Evolutionary conservation across 2,797 vertebrate genomes (phyloP), one percentile per base, ranked within the genome.

Genomic region (Setipinna tenuifilis): DNA sequence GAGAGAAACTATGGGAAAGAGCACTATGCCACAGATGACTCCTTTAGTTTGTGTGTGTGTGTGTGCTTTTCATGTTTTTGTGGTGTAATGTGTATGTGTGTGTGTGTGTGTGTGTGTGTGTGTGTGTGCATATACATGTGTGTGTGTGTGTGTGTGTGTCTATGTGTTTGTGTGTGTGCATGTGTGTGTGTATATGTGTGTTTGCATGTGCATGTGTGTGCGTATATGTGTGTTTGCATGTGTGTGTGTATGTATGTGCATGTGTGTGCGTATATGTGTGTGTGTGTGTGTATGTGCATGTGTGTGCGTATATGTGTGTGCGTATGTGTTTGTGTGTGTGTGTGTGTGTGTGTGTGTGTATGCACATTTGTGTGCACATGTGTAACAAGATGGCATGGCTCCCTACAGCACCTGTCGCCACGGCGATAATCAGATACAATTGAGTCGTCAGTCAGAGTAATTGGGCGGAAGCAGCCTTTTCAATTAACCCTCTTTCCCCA

Each of bases 361-460:
- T 35, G 28, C 23, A n/a, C 46, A 14, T 65, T 7, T 65, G 50
- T 54, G 50, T 54, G 50, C 0, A 54, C 50, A 12, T 54, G 10
- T 54, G 50, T 12, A 3, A 25, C 25, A 65, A 65, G 23, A 25
- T 25, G 12, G 62, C 11, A 2, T 54, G 50, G 6, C 7, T 11
- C 62, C 23, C 62, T 65, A 12, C 23, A 65, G 25, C 62, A 65
- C 62, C 62, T 65, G 62, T 28, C 2, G 23, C 23, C 28, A 65
- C 3, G 11, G 62, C 9, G 62, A 65, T 65, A 65, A 65, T 65
- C 62, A 65, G 23, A 28, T 65, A 12, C 62, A 65, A 65, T 65
- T 65, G 62, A 65, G 62, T 65, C 23, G 62, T 65, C 23, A 65
- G 62, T 62, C 61, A 62, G n/a, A 28, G 62, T 65, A 65, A 65